Evolutionary conservation across 2,113 vertebrate genomes (phyloP), one percentile per base, ranked within the genome.

Genomic region (Dinomys branickii): DNA sequence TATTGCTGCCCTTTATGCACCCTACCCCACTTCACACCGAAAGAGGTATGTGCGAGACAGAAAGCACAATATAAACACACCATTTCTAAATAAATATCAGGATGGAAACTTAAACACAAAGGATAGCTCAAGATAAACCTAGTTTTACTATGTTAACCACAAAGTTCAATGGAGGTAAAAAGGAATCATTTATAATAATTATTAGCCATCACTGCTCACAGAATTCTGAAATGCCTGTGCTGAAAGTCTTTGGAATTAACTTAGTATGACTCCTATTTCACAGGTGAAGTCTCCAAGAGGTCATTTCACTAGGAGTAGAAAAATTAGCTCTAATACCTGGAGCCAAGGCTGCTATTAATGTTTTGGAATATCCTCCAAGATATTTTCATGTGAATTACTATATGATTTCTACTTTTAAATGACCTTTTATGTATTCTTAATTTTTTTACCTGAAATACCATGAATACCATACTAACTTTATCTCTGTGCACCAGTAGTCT

Each of bases 131-230:
- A 24, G 7, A 85, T 56, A 88, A 96, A 50, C 28, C 22, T 85
- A 24, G 22, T 75, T 94, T 90, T 90, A 83, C 35, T 95, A 50
- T 47, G 22, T 54, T 92, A 90, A 90, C 6, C 91, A 9, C 30
- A 69, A 75, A 88, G 65, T 94, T 91, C 54, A 94, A 47, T 30
- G 44, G 19, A 5, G 33, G 75, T 58, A 91, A 69, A 69, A 71
- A 56, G 24, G 71, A 91, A 83, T 17, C 0, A 80, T 93, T 91
- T 96, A n/a, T 61, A 28, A 96, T 78, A 26, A 59, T 83, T 94
- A 93, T 77, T 85, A 50, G 38, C 19, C 73, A 94, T 67, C 44
- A 73, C 7, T 88, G 11, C 54, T 93, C 19, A 61, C 65, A 90
- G 59, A 95, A 93, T 96, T 91, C 80, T 59, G 30, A 63, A 63